Evolutionary conservation across 2,888 invertebrate species (phyloP), one percentile per base, ranked within the genome.

Genomic region (Frankliniella intonsa): DNA sequence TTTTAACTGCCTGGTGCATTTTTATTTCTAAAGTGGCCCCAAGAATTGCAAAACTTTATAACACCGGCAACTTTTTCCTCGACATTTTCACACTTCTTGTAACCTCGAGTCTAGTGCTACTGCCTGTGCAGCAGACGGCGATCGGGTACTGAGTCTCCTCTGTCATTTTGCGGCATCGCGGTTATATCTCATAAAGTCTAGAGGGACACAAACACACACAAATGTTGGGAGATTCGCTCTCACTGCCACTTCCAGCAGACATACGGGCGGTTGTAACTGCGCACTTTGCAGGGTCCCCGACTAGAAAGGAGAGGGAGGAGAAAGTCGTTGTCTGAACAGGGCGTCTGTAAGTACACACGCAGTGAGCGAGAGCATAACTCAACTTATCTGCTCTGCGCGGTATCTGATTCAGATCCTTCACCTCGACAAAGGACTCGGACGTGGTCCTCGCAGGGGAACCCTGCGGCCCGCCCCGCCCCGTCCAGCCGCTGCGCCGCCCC

Each of bases 381-480:
- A 76, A 25, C 69, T 76, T 76, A 25, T 38, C 38, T 38, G 38
- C 38, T 38, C 38, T 38, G 38, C 38, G 38, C 38, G 38, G 38
- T 38, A 38, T 76, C 69, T 76, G 69, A 76, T 76, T 76, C 69
- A 25, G 69, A 76, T 76, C 22, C 69, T 76, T 25, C 69, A 69
- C 69, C 69, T 69, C 69, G 22, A 55, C 55, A 55, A 55, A 55
- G 55, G 55, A 19, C 5, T 38, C 38, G 38, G 38, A 38, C 38
- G 38, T 38, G 38, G 38, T 38, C 38, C 38, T 38, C 38, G 38
- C 38, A 38, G 38, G 5, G 38, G 5, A 38, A 38, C 38, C 38
- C 38, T 38, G 38, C 38, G 3, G 38, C 38, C 38, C 38, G 38
- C 38, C 38, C 38, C 38, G 38, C 38, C 3, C 38, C 38, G 5